Evolutionary conservation across 1,140 invertebrate species (phyloP), one percentile per base, ranked within the genome.

Genomic region (Pachypsylla venusta): DNA sequence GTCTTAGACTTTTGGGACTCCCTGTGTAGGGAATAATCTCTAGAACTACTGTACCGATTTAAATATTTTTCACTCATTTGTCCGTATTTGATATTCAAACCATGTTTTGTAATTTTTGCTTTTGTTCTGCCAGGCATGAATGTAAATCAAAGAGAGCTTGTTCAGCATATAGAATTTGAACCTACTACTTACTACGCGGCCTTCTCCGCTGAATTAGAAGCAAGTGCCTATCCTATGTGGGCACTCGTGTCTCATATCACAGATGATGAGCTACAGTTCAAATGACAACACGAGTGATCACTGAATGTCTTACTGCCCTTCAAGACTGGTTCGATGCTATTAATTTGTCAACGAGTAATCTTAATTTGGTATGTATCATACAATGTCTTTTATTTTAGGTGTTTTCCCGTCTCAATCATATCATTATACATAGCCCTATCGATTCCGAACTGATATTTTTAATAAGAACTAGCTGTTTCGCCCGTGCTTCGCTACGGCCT

Each of bases 191-290:
- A 98, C 74, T 96, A 96, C 75, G 90, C 92, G 48, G 92, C 93
- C 1, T 98, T 96, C 75, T 92, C 89, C 58, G 93, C 93, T 57
- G 94, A 98, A 75, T 74, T 97, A 60, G 93, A 98, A 75, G 92
- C 92, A 7, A 91, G 89, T 66, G 90, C 93, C 1, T 93, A 94
- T 72, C 91, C 93, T 1, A 93, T 98, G 91, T 97, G 93, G 93
- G 89, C 90, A 2, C 76, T 97, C 25, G 82, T 96, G 25, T 85
- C 84, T 10, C 93, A 96, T 75, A 76, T 95, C 16, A 81, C 80
- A 58, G 83, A 85, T 64, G 74, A 78, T 1, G 78, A 78, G n/a
- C n/a, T 60, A 86, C 86, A 64, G 79, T 81, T 14, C 72, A 14
- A 19, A 74, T 89, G 5, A 88, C 87, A 27, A 79, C 80, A 53